Conservation (phyloP, 2,797 vertebrate species). For the Danio jaintianensis region DNA sequence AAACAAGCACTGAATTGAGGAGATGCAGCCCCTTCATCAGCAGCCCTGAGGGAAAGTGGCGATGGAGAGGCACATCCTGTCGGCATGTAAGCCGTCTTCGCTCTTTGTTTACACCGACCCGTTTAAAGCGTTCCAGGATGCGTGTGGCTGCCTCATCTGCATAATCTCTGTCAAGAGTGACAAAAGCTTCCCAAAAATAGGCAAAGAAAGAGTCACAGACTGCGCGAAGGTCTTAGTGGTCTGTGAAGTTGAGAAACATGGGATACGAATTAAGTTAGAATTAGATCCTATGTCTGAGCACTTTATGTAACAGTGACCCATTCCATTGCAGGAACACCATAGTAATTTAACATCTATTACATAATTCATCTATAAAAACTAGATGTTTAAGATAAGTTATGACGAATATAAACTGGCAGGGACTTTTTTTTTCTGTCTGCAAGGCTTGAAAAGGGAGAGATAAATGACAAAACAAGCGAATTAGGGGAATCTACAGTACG, state of each 20-base stretch:
- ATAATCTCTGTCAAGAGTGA: constrained; percentile 52
- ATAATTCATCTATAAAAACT: background rate
- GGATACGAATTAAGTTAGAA: background rate
- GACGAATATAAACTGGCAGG: background rate
- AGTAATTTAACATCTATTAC: background rate
- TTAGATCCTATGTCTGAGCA: background rate
- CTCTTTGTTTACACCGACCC: constrained; percentile 48
- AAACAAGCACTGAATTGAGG: constrained; percentile 52
- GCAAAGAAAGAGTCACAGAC: constrained; percentile 34
- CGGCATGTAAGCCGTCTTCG: constrained; percentile 34
- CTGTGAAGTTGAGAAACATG: background rate
- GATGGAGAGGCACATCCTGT: constrained; percentile 40
- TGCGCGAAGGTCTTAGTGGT: constrained; percentile 21
- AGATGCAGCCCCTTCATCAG: constrained; percentile 5
- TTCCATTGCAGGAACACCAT: background rate
- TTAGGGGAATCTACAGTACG: background rate
- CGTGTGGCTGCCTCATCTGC: constrained; percentile 45
- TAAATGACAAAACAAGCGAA: background rate
- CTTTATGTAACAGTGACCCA: background rate
- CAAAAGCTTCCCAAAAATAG: constrained; percentile 51
- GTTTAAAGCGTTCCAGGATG: constrained; percentile 44
- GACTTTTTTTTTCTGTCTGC: background rate
- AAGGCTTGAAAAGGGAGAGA: background rate
- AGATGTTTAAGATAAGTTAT: background rate
- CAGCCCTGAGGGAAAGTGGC: constrained; percentile 35